Percentiles rank a stretch among this genome's conserved stretches.
Evolutionary conservation across 2,797 vertebrate species (phyloP).

Genomic region (Micrastur ruficollis): DNA sequence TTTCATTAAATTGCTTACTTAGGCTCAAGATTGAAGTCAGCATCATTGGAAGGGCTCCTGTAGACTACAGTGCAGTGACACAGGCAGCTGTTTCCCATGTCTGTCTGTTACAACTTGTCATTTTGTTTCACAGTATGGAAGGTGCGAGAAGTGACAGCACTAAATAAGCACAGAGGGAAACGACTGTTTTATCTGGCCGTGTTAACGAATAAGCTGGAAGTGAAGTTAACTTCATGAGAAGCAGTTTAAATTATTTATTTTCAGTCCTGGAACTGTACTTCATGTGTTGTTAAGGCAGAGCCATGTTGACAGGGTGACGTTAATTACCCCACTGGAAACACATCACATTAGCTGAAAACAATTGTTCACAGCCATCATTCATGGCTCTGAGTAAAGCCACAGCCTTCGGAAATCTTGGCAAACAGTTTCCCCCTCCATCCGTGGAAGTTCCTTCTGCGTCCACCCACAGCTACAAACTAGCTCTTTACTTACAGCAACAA

Average conservation of each 20-base stretch:
- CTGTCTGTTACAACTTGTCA: conserved; percentile 37
- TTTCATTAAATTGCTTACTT: background rate
- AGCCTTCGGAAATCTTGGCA: background rate
- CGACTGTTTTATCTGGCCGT: background rate
- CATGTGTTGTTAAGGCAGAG: conserved; percentile 13
- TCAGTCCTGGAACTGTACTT: conserved; percentile 2
- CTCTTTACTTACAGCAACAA: background rate
- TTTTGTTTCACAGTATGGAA: conserved; percentile 35
- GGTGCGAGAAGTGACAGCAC: conserved; percentile 18
- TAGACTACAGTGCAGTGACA: background rate
- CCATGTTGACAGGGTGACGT: background rate
- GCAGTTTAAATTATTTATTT: conserved; percentile 56
- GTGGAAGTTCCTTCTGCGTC: background rate
- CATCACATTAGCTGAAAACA: background rate
- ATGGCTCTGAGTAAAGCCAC: background rate
- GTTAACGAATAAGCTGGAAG: background rate
- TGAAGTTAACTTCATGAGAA: conserved; percentile 40
- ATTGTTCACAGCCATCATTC: background rate
- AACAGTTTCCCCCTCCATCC: background rate
- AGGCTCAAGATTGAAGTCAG: background rate
- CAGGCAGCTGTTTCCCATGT: background rate
- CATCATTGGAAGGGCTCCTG: background rate
- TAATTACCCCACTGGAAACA: conserved; percentile 39
- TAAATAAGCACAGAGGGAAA: conserved; percentile 26
- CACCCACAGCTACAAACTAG: background rate